Evolutionary conservation across 2,113 vertebrate species (phyloP), one percentile per base, ranked within the genome.

Genomic region (Zosterops borbonicus): DNA sequence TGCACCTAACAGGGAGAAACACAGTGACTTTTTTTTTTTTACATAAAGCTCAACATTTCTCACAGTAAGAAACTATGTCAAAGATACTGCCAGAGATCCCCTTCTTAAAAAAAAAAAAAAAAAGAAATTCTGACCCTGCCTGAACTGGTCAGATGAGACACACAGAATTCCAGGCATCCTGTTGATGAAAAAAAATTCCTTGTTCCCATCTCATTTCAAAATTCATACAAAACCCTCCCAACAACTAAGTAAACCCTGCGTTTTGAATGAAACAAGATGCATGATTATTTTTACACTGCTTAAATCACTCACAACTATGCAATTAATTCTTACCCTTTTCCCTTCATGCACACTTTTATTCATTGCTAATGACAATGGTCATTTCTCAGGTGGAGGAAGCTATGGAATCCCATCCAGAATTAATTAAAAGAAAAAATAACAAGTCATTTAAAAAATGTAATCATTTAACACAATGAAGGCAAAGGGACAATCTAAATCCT

Each of bases 1-100:
- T 14, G 33, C 83, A 97, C 97, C 96, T 96, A 98, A 97, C 94
- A 96, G 87, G 92, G 93, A 93, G 83, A 97, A 97, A 95, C 93
- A 96, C 75, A 98, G 60, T 62, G 77, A 86, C 77, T 91, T 95
- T 97, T 95, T 97, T 95, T 97, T 98, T 96, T 98, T 98, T 98
- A 98, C 90, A 98, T 89, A 97, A 97, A 89, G 94, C 96, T 92
- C 96, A 97, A 91, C 83, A 93, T 96, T 97, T 98, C 96, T 96
- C 90, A 97, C 60, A 64, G 94, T 67, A 93, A 97, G 95, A 95
- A 96, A 96, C 47, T 53, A 85, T 56, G 89, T 90, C 75, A 90
- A 77, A 96, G 59, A 94, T 37, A 85, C 8, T 89, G 75, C 47
- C 67, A 56, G 96, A 92, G 91, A 95, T 76, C 24, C 35, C 42